These are phyloP conservation scores for Pseudochirops cupreus DNA, from an alignment of 2,797 vertebrate genomes.

Conservation along the genomic window DNA sequence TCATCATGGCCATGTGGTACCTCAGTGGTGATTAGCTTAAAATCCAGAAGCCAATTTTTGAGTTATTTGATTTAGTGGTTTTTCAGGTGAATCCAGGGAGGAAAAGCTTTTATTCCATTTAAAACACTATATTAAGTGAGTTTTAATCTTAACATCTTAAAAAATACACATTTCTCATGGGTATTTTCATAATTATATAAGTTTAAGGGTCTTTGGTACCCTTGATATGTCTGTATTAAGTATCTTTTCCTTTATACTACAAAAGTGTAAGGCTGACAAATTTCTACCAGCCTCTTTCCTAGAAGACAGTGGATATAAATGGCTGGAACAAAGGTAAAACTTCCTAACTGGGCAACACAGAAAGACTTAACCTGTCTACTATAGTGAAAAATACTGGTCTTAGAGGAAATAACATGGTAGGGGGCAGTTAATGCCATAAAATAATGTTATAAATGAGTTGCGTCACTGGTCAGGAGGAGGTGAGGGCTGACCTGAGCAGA, in stretches of 20 bases:
- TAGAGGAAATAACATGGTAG: neutral
- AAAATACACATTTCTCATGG: neutral
- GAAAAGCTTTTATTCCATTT: constrained; percentile 22
- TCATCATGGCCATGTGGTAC: neutral
- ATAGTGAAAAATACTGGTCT: neutral
- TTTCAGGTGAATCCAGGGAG: neutral
- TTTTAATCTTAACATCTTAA: neutral
- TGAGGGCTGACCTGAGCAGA: neutral
- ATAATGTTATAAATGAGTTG: neutral
- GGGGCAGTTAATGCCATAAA: neutral
- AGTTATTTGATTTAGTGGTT: constrained; percentile 13
- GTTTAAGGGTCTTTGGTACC: neutral
- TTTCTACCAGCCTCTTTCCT: neutral
- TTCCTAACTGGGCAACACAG: neutral
- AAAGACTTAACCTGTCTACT: neutral
- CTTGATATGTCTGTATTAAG: neutral
- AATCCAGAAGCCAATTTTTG: constrained; percentile 35
- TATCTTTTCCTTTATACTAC: neutral
- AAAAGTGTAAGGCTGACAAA: neutral
- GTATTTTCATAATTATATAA: neutral
- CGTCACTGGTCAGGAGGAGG: neutral
- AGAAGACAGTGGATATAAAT: neutral
- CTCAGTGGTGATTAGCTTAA: constrained; percentile 41
- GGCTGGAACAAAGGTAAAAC: neutral
- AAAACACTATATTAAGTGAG: neutral